Evolutionary conservation across 1,140 invertebrate species (phyloP).

Genomic region (Parapsyche elsis): DNA sequence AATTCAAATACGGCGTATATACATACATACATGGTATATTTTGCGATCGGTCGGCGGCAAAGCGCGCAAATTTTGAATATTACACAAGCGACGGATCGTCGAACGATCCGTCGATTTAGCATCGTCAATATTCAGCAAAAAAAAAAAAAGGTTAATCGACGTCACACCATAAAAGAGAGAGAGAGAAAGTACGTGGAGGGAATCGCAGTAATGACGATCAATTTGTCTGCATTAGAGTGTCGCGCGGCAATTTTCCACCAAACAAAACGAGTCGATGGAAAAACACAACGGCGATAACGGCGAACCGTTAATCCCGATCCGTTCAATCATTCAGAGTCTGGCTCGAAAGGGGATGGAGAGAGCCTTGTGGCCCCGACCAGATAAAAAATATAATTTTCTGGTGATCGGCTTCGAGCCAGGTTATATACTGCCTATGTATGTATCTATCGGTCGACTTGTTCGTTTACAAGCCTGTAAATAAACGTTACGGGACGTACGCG

Average conservation of each 20-base stretch:
- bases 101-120: no score
- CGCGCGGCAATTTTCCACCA: not conserved
- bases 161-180: no score
- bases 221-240: not conserved
- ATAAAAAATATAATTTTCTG: constrained; percentile 32
- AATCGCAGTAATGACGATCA: constrained; percentile 2
- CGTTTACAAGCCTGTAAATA: not conserved
- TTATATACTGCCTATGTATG: not conserved
- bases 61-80: no score
- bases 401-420: not conserved
- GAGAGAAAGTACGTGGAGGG: not conserved
- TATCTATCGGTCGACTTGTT: no score
- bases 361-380: not conserved
- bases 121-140: no score
- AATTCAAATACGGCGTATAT: no score
- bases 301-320: constrained; percentile 4
- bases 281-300: constrained; percentile 4
- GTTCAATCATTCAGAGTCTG: constrained; percentile 13
- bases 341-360: not conserved
- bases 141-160: no score
- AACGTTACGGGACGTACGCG: no score
- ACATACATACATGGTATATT: no score
- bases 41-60: no score
- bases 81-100: no score
- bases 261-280: not conserved